Base-by-base conservation (phyloP, 1,140 invertebrate genomes). In the Lepeophtheirus salmonis region DNA sequence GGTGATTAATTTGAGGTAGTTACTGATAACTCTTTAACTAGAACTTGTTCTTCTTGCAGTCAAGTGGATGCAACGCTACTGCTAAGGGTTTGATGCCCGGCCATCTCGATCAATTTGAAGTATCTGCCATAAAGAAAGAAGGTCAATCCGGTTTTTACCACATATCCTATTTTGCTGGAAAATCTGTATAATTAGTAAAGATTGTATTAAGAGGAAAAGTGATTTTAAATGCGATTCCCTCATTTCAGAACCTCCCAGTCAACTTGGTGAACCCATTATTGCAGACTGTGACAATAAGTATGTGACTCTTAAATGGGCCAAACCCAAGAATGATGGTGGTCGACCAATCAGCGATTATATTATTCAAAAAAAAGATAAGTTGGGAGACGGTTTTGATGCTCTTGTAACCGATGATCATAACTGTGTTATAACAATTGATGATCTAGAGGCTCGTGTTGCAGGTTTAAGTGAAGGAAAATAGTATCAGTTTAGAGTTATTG, bases 401-500 rank as follows among this genome's bases (percentile, higher is more conserved):
- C 20, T 64, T 16, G n/a, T 18, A 14, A 61, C 56, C 12, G 24
- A 58, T 57, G 18, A 14, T 41, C 23, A 21, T 1, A 61, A 61
- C 51, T 61, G 59, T 24, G 50, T 24, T 20, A 65, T 85, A 72
- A 86, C 82, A 0, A 81, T 85, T 54, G 84, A 95, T 68, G 79
- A 83, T n/a, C 84, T 84, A 22, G 79, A 77, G 52, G 86, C 83
- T 4, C 84, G 80, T 68, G 86, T 97, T 2, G 82, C 85, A 2
- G 84, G 87, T 64, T 72, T 98, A 3, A 83, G 78, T 2, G 89
- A 97, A 73, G 89, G 88, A 24, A 86, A 92, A 67, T 87, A 94
- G 71, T 97, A 97, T 69, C 89, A 97, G 71, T 98, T 98, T 77
- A 79, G 95, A 60, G 81, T 99, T 0, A 86, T 87, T 70, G 94